Base-by-base conservation (phyloP, 2,888 invertebrate genomes). In the Nomada flava region DNA sequence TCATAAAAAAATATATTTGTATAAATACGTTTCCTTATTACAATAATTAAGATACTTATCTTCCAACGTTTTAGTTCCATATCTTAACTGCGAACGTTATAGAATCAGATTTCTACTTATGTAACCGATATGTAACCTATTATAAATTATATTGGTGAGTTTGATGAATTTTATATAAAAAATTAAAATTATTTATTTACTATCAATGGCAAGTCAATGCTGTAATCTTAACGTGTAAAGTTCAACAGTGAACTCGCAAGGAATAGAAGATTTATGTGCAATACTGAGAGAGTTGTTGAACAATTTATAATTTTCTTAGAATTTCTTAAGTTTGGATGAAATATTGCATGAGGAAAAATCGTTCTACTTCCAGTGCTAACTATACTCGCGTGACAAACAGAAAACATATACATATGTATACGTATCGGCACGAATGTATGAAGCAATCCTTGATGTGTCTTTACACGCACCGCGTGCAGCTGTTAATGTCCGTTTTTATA, bases 331-430 rank as follows among this genome's bases (percentile, higher is more conserved):
- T 44, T 23, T 1, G 23, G 23, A 44, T 62, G 3, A 11, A 13
- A 4, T 42, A 2, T 63, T 15, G 36, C 18, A 13, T 42, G 4
- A 50, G 18, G 36, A 74, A 50, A 57, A 36, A 59, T 50, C 18
- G 47, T 20, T 68, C 9, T 36, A 23, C 26, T 53, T 75, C 42
- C 53, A 53, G 26, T 20, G 23, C 59, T 50, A 23, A 71, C 7
- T 52, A 42, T 29, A 42, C 63, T 63, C 55, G 76, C 76, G 76
- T 76, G 75, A 20, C 53, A 23, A 26, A 47, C 53, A 42, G 18
- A 47, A 47, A 2, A 15, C 1, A 1, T 29, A 29, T n/a, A n/a
- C n/a, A n/a, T 29, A 29, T 7, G 29, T 7, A 36, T 36, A 36
- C 36, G 7, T 36, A 42, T 69, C 11, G 15, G 53, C 44, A 69